Base-by-base conservation (phyloP, 1,140 invertebrate genomes). In the Drosophila nasuta region DNA sequence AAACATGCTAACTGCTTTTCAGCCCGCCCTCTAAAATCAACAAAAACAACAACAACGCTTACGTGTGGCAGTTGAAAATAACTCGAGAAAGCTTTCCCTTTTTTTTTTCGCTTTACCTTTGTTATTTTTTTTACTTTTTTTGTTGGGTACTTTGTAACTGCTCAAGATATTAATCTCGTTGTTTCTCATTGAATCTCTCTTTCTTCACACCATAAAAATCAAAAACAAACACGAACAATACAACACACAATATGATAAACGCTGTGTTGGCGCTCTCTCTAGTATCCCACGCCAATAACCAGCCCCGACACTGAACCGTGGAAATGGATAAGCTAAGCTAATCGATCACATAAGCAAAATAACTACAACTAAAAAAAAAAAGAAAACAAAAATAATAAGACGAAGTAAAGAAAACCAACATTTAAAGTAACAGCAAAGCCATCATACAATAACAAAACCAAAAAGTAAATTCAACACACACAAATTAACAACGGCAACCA, bases 271-370 rank as follows among this genome's bases (percentile, higher is more conserved):
- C 69, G 46, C 48, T 57, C 13, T 57, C 13, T 72, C 13, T 94
- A 96, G 96, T 96, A 96, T 94, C 95, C 96, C 86, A 96, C 96
- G 94, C 96, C 95, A 91, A 95, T 96, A 94, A 96, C 95, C 93
- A 96, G 95, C 93, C 95, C 96, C 94, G 96, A 96, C 93, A 96
- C 94, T 93, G 96, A 97, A 94, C 95, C 96, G 93, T 96, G 96
- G 96, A 96, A 96, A 93, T 97, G 96, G 96, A 93, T 93, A 92
- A 92, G 91, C 82, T 93, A 92, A 92, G 88, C 79, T 81, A 73
- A 82, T 79, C 62, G 33, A 73, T 56, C n/a, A 46, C 3, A 20
- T 2, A 57, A 72, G 62, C 15, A 17, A 69, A 60, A 46, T 4
- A 64, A 65, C 35, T 46, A 43, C 10, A 77, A 48, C 17, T 81